A percentile compares a stretch with the other conserved stretches of the same genome.
These are phyloP conservation scores for Lamellibrachia satsuma DNA, from an alignment of 2,888 invertebrate genomes.

Conservation along the genomic window DNA sequence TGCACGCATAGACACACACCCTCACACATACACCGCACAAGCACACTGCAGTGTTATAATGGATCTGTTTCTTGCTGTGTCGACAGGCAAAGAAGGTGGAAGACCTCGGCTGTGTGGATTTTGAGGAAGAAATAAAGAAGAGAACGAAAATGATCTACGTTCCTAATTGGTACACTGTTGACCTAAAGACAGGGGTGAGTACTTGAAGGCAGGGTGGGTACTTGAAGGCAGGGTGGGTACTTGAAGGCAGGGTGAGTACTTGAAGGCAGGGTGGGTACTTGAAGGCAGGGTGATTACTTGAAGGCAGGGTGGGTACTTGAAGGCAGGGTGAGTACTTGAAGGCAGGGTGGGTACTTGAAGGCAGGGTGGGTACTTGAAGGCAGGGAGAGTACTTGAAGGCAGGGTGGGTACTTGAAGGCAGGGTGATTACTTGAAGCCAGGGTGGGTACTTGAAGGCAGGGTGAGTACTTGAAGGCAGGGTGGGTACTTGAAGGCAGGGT, in stretches of 20 bases:
- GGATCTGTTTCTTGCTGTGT: background rate
- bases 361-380: background rate
- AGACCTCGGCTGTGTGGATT: slow-evolving; percentile 87
- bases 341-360: too few relatives aligned
- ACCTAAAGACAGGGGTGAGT: slow-evolving; percentile 94
- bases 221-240: background rate
- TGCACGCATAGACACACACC: too few relatives aligned
- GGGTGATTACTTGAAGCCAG: too few relatives aligned
- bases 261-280: background rate
- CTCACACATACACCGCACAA: background rate
- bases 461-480: slow-evolving; percentile 73
- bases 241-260: slow-evolving; percentile 77
- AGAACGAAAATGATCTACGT: slow-evolving; percentile 92
- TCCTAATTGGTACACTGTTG: slow-evolving; percentile 99
- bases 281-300: background rate
- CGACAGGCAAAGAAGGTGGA: slow-evolving; percentile 81
- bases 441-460: slow-evolving; percentile 71
- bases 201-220: background rate
- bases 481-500: slow-evolving; percentile 66
- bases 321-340: too few relatives aligned
- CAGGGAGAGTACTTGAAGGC: background rate
- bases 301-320: too few relatives aligned
- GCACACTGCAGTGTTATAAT: background rate
- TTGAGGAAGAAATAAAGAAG: slow-evolving; percentile 90
- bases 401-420: background rate